Base-by-base conservation (phyloP, 2,888 invertebrate genomes). In the Idaea dimidiata region DNA sequence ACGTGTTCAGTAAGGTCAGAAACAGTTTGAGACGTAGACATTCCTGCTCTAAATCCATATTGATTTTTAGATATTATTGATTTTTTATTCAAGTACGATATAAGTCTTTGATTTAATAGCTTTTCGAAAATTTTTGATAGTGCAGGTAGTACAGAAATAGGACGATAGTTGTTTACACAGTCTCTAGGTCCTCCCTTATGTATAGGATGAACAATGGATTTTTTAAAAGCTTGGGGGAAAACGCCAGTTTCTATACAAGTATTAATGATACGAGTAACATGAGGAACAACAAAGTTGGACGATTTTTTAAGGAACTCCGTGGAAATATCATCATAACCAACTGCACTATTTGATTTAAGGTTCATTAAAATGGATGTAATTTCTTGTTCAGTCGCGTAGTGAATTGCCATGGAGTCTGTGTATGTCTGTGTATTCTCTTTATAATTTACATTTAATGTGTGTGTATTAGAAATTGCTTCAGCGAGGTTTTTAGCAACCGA, bases 121-220 rank as follows among this genome's bases (percentile, higher is more conserved):
- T 53, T 58, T 60, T 62, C 58, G n/a, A 63, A 14, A 6, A 66
- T 16, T 59, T 66, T 66, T 6, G 59, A 66, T 5, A 62, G 16
- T 10, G 58, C 57, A 54, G 59, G 16, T 17, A 62, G 10, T 8
- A 64, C 32, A 54, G 64, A 64, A 16, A 62, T 62, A 10, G 62
- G 66, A 6, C 63, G 24, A 57, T 66, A 66, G 16, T 66, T 66
- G 14, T 43, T 55, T 0, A 63, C 43, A 18, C 59, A 33, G 24
- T 63, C 63, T 58, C 17, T 57, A 24, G 54, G 10, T 57, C 66
- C 66, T n/a, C 18, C 17, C 61, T 66, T 66, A 54, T 59, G 33
- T 3, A 66, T 59, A 55, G 66, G 63, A 54, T 56, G 59, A 53
- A 66, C 57, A 14, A 64, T 14, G 1, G 61, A 32, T 53, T 17